These are phyloP conservation scores for Drosophila austrosaltans DNA, from an alignment of 2,888 invertebrate genomes.

Conservation along the genomic window DNA sequence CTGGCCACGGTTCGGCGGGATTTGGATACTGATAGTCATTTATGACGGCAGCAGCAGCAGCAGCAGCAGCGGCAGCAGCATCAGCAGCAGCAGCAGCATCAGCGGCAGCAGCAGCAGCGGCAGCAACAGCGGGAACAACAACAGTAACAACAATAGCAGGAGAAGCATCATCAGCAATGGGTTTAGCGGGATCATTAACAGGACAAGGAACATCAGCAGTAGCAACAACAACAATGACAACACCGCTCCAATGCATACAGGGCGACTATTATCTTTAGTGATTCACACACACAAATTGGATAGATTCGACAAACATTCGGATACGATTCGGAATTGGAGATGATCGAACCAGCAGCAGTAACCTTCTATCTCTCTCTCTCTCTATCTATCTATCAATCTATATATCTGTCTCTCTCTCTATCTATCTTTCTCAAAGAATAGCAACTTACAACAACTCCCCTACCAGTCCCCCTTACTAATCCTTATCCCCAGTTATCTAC, in stretches of 20 bases:
- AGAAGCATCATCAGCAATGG: constrained; percentile 17
- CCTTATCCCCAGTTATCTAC: background rate
- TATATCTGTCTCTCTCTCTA: constrained; percentile 17
- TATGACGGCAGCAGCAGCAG: constrained; percentile 72
- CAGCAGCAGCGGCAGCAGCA: constrained; percentile 49
- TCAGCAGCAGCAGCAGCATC: constrained; percentile 42
- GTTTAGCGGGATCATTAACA: constrained; percentile 8
- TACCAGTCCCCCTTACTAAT: background rate
- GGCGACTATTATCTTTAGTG: constrained; percentile 73
- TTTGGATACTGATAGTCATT: constrained; percentile 84
- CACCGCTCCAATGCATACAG: constrained; percentile 41
- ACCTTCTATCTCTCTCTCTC: constrained; percentile 26
- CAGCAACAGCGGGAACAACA: constrained; percentile 18
- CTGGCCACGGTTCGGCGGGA: constrained; percentile 83
- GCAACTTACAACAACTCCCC: constrained; percentile 20
- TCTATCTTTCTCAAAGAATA: constrained; percentile 36
- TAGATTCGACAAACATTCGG: constrained; percentile 10
- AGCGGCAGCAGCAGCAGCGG: constrained; percentile 31
- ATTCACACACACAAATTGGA: constrained; percentile 15
- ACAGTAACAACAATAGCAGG: constrained; percentile 1
- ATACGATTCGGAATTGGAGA: constrained; percentile 13
- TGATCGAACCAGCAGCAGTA: constrained; percentile 33
- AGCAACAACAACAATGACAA: constrained; percentile 8
- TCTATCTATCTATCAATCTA: constrained; percentile 33
- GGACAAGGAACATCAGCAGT: background rate